These are phyloP conservation scores for Galeopterus variegatus DNA, from an alignment of 2,113 vertebrate species.

Conservation along the genomic window DNA sequence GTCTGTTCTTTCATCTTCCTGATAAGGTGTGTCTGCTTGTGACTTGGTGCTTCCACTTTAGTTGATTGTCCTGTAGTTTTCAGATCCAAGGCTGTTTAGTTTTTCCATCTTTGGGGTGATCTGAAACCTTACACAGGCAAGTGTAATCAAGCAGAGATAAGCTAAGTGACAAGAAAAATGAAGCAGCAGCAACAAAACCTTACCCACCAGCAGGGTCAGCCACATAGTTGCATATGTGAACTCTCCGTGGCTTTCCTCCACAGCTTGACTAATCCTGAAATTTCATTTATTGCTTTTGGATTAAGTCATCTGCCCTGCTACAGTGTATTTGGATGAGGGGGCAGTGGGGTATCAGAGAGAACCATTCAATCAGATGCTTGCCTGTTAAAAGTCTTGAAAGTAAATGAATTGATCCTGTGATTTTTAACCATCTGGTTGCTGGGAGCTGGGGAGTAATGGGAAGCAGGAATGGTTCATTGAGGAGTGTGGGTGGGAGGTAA, in stretches of 20 bases:
- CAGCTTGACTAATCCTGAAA: not conserved
- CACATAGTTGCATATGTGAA: not conserved
- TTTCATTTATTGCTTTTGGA: not conserved
- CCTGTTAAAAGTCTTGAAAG: not conserved
- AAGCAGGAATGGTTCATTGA: not conserved
- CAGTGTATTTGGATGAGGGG: not conserved
- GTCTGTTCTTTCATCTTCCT: not conserved
- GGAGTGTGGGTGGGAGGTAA: not conserved
- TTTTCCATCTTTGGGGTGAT: not conserved
- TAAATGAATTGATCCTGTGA: not conserved
- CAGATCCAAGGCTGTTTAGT: not conserved
- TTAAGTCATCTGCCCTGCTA: not conserved
- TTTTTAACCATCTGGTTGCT: not conserved
- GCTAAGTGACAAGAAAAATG: not conserved
- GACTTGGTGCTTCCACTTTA: rapidly evolving
- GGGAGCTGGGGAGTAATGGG: not conserved
- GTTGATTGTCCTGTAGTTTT: not conserved
- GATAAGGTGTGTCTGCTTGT: not conserved
- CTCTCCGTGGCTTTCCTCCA: not conserved
- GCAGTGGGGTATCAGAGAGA: not conserved
- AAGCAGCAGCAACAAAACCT: no score
- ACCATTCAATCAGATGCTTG: not conserved
- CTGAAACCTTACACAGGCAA: not conserved
- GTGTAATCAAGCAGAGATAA: not conserved
- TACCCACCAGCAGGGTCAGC: not conserved